Evolutionary conservation across 2,888 invertebrate species (phyloP).

Genomic region (Drosophila niveifrons): DNA sequence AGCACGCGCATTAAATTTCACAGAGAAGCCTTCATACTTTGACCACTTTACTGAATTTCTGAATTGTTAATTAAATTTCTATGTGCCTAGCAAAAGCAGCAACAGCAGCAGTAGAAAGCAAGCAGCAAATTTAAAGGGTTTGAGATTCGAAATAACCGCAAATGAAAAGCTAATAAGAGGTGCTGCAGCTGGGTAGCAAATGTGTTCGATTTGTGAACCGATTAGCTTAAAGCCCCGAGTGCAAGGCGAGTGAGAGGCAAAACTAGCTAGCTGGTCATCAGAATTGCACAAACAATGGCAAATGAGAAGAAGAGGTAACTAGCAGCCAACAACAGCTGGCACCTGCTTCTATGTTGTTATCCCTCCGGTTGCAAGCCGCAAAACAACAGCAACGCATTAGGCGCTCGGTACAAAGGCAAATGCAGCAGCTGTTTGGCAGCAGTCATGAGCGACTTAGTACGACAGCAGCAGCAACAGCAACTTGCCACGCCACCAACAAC

Average conservation of each 20-base stretch:
- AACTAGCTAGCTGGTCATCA: conserved; percentile 26
- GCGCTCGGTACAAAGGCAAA: conserved; percentile 64
- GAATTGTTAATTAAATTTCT: conserved; percentile 50
- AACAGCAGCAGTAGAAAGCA: neutral
- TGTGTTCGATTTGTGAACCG: conserved; percentile 61
- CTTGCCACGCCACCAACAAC: conserved; percentile 44
- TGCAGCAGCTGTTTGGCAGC: conserved; percentile 57
- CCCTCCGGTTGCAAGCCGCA: conserved; percentile 75
- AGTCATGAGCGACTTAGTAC: conserved; percentile 56
- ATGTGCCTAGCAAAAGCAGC: conserved; percentile 26
- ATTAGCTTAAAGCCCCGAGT: conserved; percentile 58
- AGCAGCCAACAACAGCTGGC: conserved; percentile 1
- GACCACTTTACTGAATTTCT: conserved; percentile 11
- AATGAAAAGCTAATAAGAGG: conserved; percentile 46
- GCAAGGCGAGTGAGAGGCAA: conserved; percentile 19
- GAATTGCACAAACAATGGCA: conserved; percentile 11
- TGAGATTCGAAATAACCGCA: conserved; percentile 12
- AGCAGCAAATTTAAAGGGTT: neutral
- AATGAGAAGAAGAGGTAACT: too few relatives aligned
- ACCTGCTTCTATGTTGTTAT: conserved; percentile 62
- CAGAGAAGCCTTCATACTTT: neutral
- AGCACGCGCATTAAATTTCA: conserved; percentile 49
- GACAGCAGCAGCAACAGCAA: conserved; percentile 34
- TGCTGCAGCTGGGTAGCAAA: conserved; percentile 15
- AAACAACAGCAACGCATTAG: conserved; percentile 72